Base-by-base conservation (phyloP, 2,888 invertebrate species). In the Drosophila formosana region DNA sequence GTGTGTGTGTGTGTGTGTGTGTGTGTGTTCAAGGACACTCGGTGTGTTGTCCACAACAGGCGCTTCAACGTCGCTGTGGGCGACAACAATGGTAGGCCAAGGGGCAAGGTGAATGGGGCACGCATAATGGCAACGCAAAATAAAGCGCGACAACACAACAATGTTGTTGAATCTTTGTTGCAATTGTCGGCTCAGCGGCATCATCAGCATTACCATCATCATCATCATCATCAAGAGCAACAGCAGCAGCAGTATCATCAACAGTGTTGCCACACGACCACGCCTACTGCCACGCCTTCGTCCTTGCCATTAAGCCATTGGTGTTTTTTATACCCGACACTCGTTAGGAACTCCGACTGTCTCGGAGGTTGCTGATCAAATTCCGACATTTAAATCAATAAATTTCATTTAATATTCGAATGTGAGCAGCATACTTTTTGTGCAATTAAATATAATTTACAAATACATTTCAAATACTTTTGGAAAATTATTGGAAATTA, bases 201-300 rank as follows among this genome's bases (percentile, higher is more conserved):
- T 49, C 61, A 69, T 11, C 68, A 45, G 1, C 51, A 60, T 7
- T 55, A 46, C 4, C 60, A 47, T 7, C 64, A 70, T 3, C 37
- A 47, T 2, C 53, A 66, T 1, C 30, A 56, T 9, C 57, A 41
- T 6, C 45, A 32, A 32, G 9, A 30, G 5, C 50, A 26, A 41
- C 63, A 64, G 69, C 77, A 77, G 9, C 60, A 23, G 3, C 30
- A 32, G 43, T 25, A 41, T 25, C 32, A 26, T 30, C 64, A 64
- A 72, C 75, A 82, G 79, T 70, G 82, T 80, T 80, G 80, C 76
- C 66, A 18, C 18, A 18, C 18, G 18, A 18, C 18, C 18, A 66
- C 55, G 49, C 67, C 66, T 66, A 72, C 55, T 45, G 47, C 50
- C 62, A 63, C 64, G 57, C 57, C 37, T n/a, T 11, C 13, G 11